Percentiles rank a stretch among this genome's conserved stretches.
Evolutionary conservation across 2,113 vertebrate genomes (phyloP).

Genomic region (Odontophorus gujanensis): DNA sequence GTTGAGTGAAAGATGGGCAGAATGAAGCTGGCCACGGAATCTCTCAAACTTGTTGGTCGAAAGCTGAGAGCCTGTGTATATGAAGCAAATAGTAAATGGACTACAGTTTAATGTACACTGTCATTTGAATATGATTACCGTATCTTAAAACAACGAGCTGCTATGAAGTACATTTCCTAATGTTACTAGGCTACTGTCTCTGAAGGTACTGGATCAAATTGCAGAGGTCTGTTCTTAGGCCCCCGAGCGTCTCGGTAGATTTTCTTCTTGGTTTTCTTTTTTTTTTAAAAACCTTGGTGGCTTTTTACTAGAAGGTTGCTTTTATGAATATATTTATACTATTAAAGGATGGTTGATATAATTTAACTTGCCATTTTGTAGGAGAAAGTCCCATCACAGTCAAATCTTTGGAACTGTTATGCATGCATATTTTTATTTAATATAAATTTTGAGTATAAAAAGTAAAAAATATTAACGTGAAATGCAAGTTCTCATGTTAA

Average conservation of each 20-base stretch:
- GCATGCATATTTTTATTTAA: conserved; percentile 87
- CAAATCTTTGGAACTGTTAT: conserved; percentile 80
- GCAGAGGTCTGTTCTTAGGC: conserved; percentile 80
- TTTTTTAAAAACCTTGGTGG: conserved; percentile 81
- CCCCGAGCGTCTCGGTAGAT: conserved; percentile 70
- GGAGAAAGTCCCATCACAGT: conserved; percentile 73
- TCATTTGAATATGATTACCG: conserved; percentile 81
- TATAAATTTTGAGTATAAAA: conserved; percentile 79
- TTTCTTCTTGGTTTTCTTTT: conserved; percentile 16
- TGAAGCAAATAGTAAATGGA: conserved; percentile 81
- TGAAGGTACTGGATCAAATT: conserved; percentile 81
- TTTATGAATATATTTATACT: conserved; percentile 91
- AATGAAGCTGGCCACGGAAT: conserved; percentile 84
- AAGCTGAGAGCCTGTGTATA: conserved; percentile 85
- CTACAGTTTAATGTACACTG: conserved; percentile 80
- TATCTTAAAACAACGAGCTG: conserved; percentile 81
- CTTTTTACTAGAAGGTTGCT: conserved; percentile 90
- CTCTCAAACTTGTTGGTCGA: conserved; percentile 71
- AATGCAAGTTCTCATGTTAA: conserved; percentile 71
- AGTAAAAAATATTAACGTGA: conserved; percentile 72
- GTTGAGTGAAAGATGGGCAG: conserved; percentile 77
- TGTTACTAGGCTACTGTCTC: conserved; percentile 90
- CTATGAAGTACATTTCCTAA: conserved; percentile 81
- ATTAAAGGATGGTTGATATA: conserved; percentile 80
- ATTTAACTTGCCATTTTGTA: conserved; percentile 87